A percentile compares a stretch with the other conserved stretches of the same genome.
Conservation (phyloP, 1,140 invertebrate species). For the Paraescarpia echinospica region DNA sequence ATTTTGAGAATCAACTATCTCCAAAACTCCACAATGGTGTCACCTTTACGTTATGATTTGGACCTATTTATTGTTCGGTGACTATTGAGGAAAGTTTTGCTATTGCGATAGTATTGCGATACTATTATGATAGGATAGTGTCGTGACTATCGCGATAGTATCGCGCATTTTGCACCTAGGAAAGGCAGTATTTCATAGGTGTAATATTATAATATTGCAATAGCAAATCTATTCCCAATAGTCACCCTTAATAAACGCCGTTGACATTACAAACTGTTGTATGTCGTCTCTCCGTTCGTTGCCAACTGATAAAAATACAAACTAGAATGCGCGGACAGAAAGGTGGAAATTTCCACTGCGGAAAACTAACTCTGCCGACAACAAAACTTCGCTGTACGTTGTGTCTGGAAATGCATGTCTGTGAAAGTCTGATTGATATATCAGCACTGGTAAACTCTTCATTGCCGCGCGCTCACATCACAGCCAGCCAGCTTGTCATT, state of each 20-base stretch:
- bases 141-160: too few relatives aligned
- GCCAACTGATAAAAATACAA: neutral
- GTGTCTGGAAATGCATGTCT: neutral
- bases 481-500: neutral
- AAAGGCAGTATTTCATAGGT: too few relatives aligned
- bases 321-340: neutral
- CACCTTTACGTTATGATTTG: too few relatives aligned
- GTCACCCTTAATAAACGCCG: neutral
- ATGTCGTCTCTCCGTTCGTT: neutral
- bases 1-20: too few relatives aligned
- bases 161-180: too few relatives aligned
- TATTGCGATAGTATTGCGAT: too few relatives aligned
- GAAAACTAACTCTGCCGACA: neutral
- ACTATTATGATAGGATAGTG: too few relatives aligned
- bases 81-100: too few relatives aligned
- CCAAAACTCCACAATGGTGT: too few relatives aligned
- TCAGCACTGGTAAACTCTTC: neutral
- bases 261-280: neutral
- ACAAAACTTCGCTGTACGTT: neutral
- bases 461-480: neutral
- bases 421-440: neutral
- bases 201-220: too few relatives aligned
- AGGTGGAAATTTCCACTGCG: neutral
- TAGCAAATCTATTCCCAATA: too few relatives aligned
- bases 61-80: too few relatives aligned